These are phyloP conservation scores for Octonoba sinensis DNA, from an alignment of 2,888 invertebrate species.

Conservation along the genomic window DNA sequence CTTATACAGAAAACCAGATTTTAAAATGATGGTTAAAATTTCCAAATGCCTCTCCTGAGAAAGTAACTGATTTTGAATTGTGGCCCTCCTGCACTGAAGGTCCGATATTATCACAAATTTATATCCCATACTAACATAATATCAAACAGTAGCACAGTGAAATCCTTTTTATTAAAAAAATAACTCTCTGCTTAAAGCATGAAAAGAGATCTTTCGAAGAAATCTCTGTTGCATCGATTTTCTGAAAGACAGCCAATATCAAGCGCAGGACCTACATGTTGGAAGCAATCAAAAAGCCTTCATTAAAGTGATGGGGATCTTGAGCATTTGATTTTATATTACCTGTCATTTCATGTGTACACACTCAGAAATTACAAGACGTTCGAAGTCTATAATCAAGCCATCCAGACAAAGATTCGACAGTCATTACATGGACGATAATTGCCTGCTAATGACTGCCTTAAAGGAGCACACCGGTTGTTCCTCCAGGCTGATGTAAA, in stretches of 20 bases:
- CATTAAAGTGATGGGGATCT: background rate
- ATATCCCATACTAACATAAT: too few species aligned
- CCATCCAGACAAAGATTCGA: constrained; percentile 31
- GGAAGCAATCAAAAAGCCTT: background rate
- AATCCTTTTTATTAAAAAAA: background rate
- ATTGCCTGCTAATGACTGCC: constrained; percentile 50
- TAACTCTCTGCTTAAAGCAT: too few species aligned
- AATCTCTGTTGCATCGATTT: too few species aligned
- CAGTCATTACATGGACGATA: constrained; percentile 45
- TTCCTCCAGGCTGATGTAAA: constrained; percentile 18
- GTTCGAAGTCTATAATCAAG: constrained; percentile 19
- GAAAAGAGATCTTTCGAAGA: too few species aligned
- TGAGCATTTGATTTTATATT: constrained; percentile 8
- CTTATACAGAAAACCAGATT: too few species aligned
- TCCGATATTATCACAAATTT: too few species aligned
- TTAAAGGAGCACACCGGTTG: constrained; percentile 7
- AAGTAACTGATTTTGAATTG: too few species aligned
- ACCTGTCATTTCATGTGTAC: constrained; percentile 1
- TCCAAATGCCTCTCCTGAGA: too few species aligned
- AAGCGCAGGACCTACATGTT: too few species aligned
- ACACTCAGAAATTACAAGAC: constrained; percentile 25
- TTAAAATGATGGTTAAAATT: too few species aligned
- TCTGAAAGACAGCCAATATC: too few species aligned
- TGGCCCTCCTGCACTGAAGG: too few species aligned
- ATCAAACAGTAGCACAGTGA: background rate